Percentiles rank a stretch among this genome's conserved stretches.
Evolutionary conservation across 1,140 invertebrate genomes (phyloP).

Genomic region (Sogatella furcifera): DNA sequence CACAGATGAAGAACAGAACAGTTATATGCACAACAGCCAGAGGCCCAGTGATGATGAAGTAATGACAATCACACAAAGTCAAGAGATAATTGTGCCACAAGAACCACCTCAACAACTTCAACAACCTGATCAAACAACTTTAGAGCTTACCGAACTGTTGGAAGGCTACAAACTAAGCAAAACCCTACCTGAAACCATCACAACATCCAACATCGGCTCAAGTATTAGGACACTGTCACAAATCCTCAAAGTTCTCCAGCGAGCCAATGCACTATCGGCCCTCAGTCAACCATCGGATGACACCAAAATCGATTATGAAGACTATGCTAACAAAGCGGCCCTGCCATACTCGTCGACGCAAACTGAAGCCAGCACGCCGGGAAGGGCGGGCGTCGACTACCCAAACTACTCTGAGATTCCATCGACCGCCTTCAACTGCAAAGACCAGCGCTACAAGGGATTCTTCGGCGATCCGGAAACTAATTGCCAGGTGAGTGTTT

Average conservation of each 20-base stretch:
- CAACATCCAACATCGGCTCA: conserved; percentile 60
- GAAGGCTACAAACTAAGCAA: conserved; percentile 58
- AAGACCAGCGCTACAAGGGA: conserved; percentile 75
- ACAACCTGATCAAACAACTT: background rate
- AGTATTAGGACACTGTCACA: conserved; percentile 63
- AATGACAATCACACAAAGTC: conserved; percentile 17
- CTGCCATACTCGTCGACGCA: conserved; percentile 17
- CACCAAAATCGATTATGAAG: background rate
- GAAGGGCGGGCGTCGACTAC: conserved; percentile 71
- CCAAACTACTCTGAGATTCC: conserved; percentile 66
- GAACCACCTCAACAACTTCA: background rate
- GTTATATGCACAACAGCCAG: background rate
- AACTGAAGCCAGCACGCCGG: conserved; percentile 54
- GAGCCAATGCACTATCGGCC: conserved; percentile 15
- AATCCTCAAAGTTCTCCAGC: conserved; percentile 34
- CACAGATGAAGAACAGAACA: too few relatives aligned
- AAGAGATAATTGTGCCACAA: conserved; percentile 14
- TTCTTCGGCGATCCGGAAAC: conserved; percentile 83
- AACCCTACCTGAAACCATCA: conserved; percentile 58
- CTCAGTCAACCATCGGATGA: background rate
- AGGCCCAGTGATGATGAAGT: background rate
- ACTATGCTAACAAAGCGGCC: background rate
- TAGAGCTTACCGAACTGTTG: conserved; percentile 36
- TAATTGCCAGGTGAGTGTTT: conserved; percentile 64
- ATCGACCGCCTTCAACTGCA: conserved; percentile 67